A percentile compares a stretch with the other conserved stretches of the same genome.
Conservation (phyloP, 2,113 vertebrate species). For the Ochotona princeps region DNA sequence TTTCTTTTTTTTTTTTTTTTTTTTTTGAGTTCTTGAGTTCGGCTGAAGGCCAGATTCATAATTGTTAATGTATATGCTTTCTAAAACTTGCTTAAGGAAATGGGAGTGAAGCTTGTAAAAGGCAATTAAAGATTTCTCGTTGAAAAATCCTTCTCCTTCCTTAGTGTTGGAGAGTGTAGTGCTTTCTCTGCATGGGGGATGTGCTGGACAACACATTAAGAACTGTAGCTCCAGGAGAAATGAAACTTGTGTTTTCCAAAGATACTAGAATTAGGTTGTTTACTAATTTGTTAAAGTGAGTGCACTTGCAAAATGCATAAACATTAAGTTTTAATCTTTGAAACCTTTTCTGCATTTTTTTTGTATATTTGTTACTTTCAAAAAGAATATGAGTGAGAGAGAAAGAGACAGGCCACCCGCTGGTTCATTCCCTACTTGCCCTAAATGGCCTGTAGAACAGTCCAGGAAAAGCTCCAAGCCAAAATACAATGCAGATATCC, state of each 20-base stretch:
- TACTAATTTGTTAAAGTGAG: conserved; percentile 49
- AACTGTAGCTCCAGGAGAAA: conserved; percentile 31
- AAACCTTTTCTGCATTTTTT: conserved; percentile 20
- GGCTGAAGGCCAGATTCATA: conserved; percentile 61
- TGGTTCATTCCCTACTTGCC: too few species aligned
- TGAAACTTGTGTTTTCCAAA: conserved; percentile 57
- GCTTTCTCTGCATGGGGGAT: not conserved
- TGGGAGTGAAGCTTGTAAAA: conserved; percentile 56
- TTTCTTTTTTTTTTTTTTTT: not conserved
- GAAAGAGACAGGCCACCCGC: too few species aligned
- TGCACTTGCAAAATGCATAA: conserved; percentile 44
- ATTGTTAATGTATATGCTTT: conserved; percentile 56
- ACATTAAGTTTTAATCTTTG: conserved; percentile 25
- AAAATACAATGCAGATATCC: too few species aligned
- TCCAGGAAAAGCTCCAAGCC: too few species aligned
- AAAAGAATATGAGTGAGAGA: conserved; percentile 6
- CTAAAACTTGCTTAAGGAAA: conserved; percentile 66
- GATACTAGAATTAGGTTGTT: conserved; percentile 67
- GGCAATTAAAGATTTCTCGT: conserved; percentile 29
- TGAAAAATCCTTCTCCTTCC: conserved; percentile 35
- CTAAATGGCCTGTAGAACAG: too few species aligned
- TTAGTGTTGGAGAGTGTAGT: conserved; percentile 32
- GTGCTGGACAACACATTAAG: not conserved
- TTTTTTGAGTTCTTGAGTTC: conserved; percentile 29
- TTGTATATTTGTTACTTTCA: not conserved